Evolutionary conservation across 2,888 invertebrate species (phyloP).

Genomic region (Xanthorhoe designata): DNA sequence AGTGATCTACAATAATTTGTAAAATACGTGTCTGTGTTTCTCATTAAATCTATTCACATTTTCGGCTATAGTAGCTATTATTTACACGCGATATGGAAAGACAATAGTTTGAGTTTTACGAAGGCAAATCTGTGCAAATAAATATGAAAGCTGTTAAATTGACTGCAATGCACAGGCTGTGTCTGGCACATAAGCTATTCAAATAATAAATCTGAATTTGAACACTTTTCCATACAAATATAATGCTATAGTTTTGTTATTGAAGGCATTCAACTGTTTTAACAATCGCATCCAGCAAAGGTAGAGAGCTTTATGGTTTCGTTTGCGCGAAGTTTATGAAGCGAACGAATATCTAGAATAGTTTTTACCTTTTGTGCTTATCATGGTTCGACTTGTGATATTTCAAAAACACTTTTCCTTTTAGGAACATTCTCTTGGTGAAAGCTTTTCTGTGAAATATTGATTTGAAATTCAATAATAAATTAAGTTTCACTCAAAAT

Average conservation of each 20-base stretch:
- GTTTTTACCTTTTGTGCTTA: background rate
- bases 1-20: constrained; percentile 15
- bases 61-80: constrained; percentile 27
- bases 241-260: constrained; percentile 23
- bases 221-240: constrained; percentile 31
- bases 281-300: constrained; percentile 14
- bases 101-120: constrained; percentile 29
- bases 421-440: background rate
- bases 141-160: constrained; percentile 34
- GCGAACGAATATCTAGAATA: background rate
- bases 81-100: constrained; percentile 35
- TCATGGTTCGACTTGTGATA: background rate
- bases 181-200: constrained; percentile 51
- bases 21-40: constrained; percentile 9
- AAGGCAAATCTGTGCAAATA: constrained; percentile 25
- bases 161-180: constrained; percentile 46
- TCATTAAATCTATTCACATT: constrained; percentile 9
- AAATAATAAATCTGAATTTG: constrained; percentile 31
- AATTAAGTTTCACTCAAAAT: background rate
- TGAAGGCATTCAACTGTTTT: constrained; percentile 16
- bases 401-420: background rate
- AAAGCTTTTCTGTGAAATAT: no score
- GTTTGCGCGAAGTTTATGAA: background rate
- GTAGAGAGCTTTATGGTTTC: constrained; percentile 22
- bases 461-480: no score